Conservation (phyloP, 2,113 vertebrate species). For the Scartelaos histophorus region DNA sequence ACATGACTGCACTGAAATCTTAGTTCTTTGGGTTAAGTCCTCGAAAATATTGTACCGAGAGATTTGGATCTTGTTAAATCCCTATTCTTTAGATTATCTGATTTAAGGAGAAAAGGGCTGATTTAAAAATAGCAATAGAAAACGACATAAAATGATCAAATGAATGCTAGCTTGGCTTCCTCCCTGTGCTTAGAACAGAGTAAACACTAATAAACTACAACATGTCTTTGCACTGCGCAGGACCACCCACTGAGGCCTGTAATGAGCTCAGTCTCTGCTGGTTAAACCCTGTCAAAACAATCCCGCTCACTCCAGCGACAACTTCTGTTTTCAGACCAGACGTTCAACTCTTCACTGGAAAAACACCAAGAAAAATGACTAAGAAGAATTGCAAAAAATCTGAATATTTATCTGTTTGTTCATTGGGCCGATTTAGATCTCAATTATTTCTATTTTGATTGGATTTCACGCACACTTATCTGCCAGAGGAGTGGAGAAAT, state of each 20-base stretch:
- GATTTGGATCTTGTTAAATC: too few relatives aligned
- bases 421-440: not conserved
- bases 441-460: too few relatives aligned
- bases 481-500: too few relatives aligned
- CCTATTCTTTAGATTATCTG: too few relatives aligned
- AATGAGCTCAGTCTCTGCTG: slow-evolving; percentile 13
- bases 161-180: too few relatives aligned
- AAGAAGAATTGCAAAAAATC: not conserved
- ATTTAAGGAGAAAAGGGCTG: too few relatives aligned
- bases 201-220: slow-evolving; percentile 9
- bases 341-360: not conserved
- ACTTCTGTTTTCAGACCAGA: not conserved
- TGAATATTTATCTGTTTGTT: not conserved
- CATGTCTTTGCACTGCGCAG: slow-evolving; percentile 7
- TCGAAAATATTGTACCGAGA: too few relatives aligned
- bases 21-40: too few relatives aligned
- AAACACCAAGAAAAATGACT: not conserved
- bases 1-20: too few relatives aligned
- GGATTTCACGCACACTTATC: too few relatives aligned
- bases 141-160: too few relatives aligned
- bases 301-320: slow-evolving; percentile 17
- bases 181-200: not conserved
- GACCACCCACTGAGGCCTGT: slow-evolving; percentile 46
- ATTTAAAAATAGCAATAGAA: too few relatives aligned
- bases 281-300: slow-evolving; percentile 23